Evolutionary conservation across 2,113 vertebrate species (phyloP).

Genomic region (Baryphthengus martii): DNA sequence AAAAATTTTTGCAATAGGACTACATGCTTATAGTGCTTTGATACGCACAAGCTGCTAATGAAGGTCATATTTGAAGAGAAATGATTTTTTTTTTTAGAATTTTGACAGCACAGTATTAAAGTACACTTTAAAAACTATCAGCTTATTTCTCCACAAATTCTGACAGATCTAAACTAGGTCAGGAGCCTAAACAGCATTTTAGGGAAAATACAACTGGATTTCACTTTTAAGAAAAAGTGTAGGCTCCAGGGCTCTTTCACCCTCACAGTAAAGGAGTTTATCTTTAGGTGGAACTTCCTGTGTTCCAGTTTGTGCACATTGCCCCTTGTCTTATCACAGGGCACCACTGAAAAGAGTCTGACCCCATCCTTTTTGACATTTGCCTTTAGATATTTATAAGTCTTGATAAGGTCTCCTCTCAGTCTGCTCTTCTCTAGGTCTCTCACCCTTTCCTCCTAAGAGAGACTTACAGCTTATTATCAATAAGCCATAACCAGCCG

Average conservation of each 20-base stretch:
- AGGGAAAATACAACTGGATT: not conserved
- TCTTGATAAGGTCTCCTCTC: too few relatives aligned
- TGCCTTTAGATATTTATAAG: too few relatives aligned
- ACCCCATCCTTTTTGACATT: too few relatives aligned
- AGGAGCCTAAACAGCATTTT: not conserved
- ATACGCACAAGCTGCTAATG: not conserved
- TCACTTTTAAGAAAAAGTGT: not conserved
- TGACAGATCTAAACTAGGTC: not conserved
- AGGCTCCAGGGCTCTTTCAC: too few relatives aligned
- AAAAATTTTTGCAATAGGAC: not conserved
- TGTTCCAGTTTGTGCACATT: too few relatives aligned
- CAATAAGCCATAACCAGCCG: not conserved
- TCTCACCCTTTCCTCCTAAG: too few relatives aligned
- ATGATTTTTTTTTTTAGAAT: not conserved
- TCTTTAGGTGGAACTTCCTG: too few relatives aligned
- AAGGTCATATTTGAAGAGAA: not conserved
- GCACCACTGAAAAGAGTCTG: too few relatives aligned
- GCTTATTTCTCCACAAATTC: not conserved
- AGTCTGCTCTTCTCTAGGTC: too few relatives aligned
- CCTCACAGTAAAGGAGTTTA: too few relatives aligned
- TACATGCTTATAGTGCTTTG: not conserved
- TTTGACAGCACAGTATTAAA: not conserved
- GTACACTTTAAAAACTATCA: not conserved
- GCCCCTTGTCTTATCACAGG: too few relatives aligned
- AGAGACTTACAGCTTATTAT: not conserved